These are phyloP conservation scores for Phylloscopus trochilus DNA, from an alignment of 2,113 vertebrate species.

Conservation along the genomic window DNA sequence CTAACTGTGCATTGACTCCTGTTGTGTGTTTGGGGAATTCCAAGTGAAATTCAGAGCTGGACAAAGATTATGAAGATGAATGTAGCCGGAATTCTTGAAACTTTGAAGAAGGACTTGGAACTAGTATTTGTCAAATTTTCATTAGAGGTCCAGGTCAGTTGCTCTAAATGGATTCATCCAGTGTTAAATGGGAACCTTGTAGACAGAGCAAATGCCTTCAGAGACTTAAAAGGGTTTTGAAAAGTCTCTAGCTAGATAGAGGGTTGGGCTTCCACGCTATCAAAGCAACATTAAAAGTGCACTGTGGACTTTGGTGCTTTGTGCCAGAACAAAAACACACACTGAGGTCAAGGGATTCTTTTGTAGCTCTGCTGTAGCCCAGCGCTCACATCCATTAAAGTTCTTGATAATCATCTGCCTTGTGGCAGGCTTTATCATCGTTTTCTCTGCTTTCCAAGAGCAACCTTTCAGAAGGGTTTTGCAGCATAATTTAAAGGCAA, in stretches of 20 bases:
- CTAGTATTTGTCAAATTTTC: constrained; percentile 22
- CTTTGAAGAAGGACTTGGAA: background rate
- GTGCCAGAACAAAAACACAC: constrained; percentile 50
- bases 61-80: background rate
- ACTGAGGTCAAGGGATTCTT: constrained; percentile 33
- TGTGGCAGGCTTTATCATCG: background rate
- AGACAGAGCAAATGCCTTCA: background rate
- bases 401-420: constrained; percentile 59
- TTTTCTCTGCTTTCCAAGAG: constrained; percentile 43
- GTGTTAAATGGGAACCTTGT: background rate
- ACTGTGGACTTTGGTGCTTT: constrained; percentile 15
- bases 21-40: background rate
- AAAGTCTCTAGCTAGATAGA: background rate
- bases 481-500: constrained; percentile 25
- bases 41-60: background rate
- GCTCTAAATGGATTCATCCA: background rate
- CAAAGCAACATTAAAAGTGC: constrained; percentile 7
- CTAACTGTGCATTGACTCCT: background rate
- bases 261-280: background rate
- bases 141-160: background rate
- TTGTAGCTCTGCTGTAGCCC: constrained; percentile 16
- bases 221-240: constrained; percentile 3
- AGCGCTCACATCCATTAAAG: constrained; percentile 18
- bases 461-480: constrained; percentile 31
- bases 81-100: background rate